Conservation (phyloP, 1,140 invertebrate species). For the Papilio glaucus region DNA sequence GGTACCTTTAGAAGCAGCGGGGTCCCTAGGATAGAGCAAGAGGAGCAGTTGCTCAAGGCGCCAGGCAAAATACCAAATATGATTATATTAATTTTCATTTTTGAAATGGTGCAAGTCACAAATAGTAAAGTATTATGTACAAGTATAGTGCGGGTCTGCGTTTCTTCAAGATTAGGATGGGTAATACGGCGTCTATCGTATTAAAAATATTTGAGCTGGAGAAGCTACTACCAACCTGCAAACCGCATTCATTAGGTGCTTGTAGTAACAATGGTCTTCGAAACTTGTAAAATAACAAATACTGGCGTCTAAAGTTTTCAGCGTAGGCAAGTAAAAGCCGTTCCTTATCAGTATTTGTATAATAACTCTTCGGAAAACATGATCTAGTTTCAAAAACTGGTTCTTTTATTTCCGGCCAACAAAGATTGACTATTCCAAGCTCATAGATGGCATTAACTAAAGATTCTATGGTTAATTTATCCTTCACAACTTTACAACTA, state of each 20-base stretch:
- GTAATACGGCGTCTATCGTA: background rate
- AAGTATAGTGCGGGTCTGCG: too few species aligned
- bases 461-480: conserved; percentile 63
- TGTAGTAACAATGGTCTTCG: conserved; percentile 90
- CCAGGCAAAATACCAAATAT: too few species aligned
- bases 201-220: background rate
- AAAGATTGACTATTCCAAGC: conserved; percentile 71
- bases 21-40: too few species aligned
- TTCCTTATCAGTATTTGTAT: conserved; percentile 90
- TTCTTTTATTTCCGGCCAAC: conserved; percentile 78
- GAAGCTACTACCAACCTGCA: conserved; percentile 83
- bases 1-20: too few species aligned
- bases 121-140: too few species aligned
- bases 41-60: too few species aligned
- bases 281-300: conserved; percentile 86
- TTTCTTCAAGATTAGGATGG: too few species aligned
- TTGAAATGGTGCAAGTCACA: too few species aligned
- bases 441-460: conserved; percentile 77
- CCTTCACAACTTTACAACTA: conserved; percentile 55
- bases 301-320: conserved; percentile 93
- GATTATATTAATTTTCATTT: too few species aligned
- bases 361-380: conserved; percentile 88
- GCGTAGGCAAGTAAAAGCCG: conserved; percentile 89
- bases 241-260: conserved; percentile 91
- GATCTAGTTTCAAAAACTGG: conserved; percentile 81